Conservation (phyloP, 2,797 vertebrate genomes). For the Mormyrus hasselquistii region DNA sequence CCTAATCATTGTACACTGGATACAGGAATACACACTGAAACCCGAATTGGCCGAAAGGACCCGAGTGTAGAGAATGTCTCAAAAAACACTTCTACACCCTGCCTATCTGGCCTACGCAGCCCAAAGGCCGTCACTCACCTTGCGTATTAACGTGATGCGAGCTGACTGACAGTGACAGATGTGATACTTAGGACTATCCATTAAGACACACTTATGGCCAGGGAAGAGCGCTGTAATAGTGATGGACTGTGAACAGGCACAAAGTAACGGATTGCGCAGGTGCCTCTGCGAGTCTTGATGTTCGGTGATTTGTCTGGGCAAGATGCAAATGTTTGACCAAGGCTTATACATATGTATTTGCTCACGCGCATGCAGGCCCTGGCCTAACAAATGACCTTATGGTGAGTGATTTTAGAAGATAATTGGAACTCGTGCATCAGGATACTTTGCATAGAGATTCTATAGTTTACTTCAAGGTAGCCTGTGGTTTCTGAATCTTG, state of each 20-base stretch:
- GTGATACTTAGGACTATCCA: not conserved
- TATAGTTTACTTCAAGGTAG: not conserved
- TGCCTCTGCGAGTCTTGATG: not conserved
- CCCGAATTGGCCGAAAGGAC: not conserved
- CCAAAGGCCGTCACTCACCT: not conserved
- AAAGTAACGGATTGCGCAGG: not conserved
- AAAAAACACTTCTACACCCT: not conserved
- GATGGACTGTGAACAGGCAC: not conserved
- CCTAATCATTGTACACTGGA: not conserved
- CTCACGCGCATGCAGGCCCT: not conserved
- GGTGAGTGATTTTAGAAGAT: not conserved
- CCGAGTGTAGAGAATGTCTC: not conserved
- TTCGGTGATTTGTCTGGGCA: not conserved
- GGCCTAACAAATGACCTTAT: not conserved
- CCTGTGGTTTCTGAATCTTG: not conserved
- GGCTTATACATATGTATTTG: not conserved
- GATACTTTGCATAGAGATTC: not conserved
- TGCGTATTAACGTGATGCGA: not conserved
- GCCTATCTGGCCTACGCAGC: no score
- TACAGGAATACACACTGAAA: not conserved
- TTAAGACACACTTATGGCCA: not conserved
- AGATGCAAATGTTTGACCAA: not conserved
- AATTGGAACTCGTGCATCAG: not conserved
- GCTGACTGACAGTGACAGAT: constrained; percentile 11
- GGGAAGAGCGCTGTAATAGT: not conserved